Conservation (phyloP, 2,113 vertebrate species). For the Psettodes erumei region DNA sequence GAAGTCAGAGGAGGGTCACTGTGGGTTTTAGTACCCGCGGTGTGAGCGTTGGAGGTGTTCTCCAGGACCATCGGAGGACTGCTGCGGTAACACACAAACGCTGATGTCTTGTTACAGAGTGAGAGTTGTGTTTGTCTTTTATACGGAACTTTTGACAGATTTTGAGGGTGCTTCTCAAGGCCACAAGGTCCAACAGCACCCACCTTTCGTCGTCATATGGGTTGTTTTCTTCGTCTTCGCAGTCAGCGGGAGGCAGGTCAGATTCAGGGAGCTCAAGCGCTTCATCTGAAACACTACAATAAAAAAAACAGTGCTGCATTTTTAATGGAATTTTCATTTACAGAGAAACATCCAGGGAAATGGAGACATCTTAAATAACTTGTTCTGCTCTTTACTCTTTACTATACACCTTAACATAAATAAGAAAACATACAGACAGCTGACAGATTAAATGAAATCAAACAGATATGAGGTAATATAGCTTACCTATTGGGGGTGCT, state of each 20-base stretch:
- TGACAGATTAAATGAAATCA: neutral
- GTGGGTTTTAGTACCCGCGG: slow-evolving; percentile 67
- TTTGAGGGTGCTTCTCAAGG: neutral
- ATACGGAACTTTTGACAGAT: neutral
- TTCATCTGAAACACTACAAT: slow-evolving; percentile 77
- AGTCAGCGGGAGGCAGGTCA: slow-evolving; percentile 81
- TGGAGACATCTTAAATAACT: neutral
- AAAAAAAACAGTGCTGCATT: neutral
- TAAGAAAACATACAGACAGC: neutral
- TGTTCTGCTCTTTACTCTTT: too few species aligned
- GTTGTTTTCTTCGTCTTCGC: slow-evolving; percentile 86
- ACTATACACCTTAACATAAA: too few species aligned
- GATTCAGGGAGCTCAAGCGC: slow-evolving; percentile 80
- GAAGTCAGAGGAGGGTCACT: slow-evolving; percentile 45
- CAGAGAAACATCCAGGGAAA: neutral
- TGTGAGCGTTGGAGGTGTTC: slow-evolving; percentile 75
- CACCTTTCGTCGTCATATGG: slow-evolving; percentile 87
- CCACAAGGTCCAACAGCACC: slow-evolving; percentile 32
- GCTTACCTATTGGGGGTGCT: slow-evolving; percentile 83
- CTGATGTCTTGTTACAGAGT: neutral
- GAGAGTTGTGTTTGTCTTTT: neutral
- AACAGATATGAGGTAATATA: neutral
- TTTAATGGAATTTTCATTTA: neutral
- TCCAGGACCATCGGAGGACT: slow-evolving; percentile 77
- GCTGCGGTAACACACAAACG: slow-evolving; percentile 12